These are phyloP conservation scores for Squalus acanthias DNA, from an alignment of 2,797 vertebrate species.

Conservation along the genomic window DNA sequence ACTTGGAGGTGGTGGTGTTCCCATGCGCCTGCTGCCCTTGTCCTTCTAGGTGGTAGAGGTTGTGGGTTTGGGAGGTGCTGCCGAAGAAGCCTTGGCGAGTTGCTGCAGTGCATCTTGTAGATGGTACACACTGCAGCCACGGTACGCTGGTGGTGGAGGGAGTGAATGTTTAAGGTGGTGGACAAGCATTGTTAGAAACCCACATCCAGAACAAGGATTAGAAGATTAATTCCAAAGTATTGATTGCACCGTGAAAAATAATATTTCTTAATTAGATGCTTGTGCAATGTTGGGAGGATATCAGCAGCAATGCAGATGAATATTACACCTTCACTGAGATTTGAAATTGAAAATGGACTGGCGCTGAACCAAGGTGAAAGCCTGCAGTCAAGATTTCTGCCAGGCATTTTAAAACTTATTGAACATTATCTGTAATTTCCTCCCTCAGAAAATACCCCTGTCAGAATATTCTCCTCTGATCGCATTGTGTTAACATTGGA, in stretches of 20 bases:
- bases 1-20: too few species aligned
- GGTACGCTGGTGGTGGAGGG: too few species aligned
- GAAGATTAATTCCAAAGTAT: not conserved
- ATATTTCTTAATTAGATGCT: not conserved
- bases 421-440: not conserved
- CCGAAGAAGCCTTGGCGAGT: too few species aligned
- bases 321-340: not conserved
- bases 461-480: not conserved
- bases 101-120: too few species aligned
- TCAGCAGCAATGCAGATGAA: not conserved
- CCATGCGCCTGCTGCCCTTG: too few species aligned
- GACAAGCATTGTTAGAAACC: not conserved
- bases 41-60: too few species aligned
- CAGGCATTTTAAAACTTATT: not conserved
- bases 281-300: too few species aligned
- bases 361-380: not conserved
- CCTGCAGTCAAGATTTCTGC: not conserved
- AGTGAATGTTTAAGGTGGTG: too few species aligned
- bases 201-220: not conserved
- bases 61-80: too few species aligned
- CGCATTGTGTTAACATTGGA: not conserved
- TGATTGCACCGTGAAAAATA: not conserved
- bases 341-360: not conserved
- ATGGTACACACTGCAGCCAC: too few species aligned
- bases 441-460: not conserved